Percentiles rank a stretch among this genome's conserved stretches.
These are phyloP conservation scores for Leistus spinibarbis DNA, from an alignment of 2,888 invertebrate species.

Conservation along the genomic window DNA sequence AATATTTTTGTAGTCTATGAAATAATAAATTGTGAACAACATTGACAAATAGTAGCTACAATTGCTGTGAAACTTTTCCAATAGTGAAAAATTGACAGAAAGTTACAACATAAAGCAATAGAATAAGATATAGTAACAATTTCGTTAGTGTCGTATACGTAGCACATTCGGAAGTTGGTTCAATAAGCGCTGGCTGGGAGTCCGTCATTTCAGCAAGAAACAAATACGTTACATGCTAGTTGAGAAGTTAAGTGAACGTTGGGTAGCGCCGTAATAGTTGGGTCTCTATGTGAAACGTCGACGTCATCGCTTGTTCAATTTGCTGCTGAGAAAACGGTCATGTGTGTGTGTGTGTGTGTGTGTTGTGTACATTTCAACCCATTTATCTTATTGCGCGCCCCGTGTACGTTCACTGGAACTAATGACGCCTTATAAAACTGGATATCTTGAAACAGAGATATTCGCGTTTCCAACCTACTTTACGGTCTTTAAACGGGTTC, in stretches of 20 bases:
- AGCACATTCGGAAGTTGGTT: too few relatives aligned
- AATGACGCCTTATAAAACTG: constrained; percentile 36
- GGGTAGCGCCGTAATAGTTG: constrained; percentile 1
- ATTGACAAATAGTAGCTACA: too few relatives aligned
- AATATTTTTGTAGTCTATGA: too few relatives aligned
- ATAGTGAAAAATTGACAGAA: too few relatives aligned
- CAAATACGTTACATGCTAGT: constrained; percentile 11
- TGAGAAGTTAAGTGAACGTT: constrained; percentile 30
- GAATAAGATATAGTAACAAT: too few relatives aligned
- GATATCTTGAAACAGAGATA: constrained; percentile 36
- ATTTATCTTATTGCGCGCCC: constrained; percentile 28
- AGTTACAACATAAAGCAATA: too few relatives aligned
- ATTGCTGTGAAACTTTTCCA: too few relatives aligned
- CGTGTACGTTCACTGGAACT: constrained; percentile 28
- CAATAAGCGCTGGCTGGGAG: too few relatives aligned
- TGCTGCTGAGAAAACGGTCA: constrained; percentile 5
- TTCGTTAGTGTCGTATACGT: too few relatives aligned
- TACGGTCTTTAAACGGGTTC: background rate
- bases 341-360: constrained; percentile 8
- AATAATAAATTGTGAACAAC: too few relatives aligned
- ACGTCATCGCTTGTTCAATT: background rate
- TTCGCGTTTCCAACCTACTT: constrained; percentile 4
- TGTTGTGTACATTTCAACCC: constrained; percentile 5
- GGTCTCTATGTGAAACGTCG: background rate
- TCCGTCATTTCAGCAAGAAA: constrained; percentile 20